These are phyloP conservation scores for Anthopleura xanthogrammica DNA, from an alignment of 92 coral and sea anemone genomes.

Conservation along the genomic window DNA sequence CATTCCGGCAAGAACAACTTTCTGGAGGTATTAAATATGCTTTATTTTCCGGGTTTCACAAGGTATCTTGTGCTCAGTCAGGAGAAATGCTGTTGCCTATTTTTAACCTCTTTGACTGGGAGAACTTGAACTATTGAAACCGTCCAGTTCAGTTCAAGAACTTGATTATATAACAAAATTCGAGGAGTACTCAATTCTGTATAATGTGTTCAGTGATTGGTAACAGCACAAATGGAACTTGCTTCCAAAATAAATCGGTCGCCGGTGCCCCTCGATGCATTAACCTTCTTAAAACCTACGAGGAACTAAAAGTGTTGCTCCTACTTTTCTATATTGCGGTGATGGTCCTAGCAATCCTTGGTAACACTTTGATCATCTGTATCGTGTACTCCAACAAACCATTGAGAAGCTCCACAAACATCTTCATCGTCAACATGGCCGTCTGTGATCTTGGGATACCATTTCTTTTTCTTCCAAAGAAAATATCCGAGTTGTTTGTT, in stretches of 20 bases:
- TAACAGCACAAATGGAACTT: neutral
- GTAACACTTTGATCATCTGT: constrained; percentile 57
- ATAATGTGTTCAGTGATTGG: neutral
- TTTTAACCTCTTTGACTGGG: too few relatives aligned
- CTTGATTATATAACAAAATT: too few relatives aligned
- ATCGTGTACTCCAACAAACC: constrained; percentile 54
- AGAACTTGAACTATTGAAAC: too few relatives aligned
- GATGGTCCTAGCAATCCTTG: constrained; percentile 49
- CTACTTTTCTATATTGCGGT: constrained; percentile 10
- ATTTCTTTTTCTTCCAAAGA: neutral
- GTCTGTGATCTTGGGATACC: constrained; percentile 43
- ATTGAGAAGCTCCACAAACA: constrained; percentile 67
- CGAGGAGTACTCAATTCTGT: neutral
- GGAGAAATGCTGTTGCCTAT: too few relatives aligned
- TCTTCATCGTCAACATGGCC: constrained; percentile 74
- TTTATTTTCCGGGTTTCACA: too few relatives aligned
- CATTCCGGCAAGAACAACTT: too few relatives aligned
- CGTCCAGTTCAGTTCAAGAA: too few relatives aligned
- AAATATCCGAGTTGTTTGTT: neutral
- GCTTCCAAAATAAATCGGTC: neutral
- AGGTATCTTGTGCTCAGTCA: too few relatives aligned
- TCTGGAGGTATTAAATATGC: too few relatives aligned
- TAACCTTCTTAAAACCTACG: neutral
- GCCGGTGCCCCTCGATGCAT: neutral
- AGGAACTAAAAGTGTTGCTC: neutral